Conservation (phyloP, 2,888 invertebrate species). For the Periphyllus acericola region DNA sequence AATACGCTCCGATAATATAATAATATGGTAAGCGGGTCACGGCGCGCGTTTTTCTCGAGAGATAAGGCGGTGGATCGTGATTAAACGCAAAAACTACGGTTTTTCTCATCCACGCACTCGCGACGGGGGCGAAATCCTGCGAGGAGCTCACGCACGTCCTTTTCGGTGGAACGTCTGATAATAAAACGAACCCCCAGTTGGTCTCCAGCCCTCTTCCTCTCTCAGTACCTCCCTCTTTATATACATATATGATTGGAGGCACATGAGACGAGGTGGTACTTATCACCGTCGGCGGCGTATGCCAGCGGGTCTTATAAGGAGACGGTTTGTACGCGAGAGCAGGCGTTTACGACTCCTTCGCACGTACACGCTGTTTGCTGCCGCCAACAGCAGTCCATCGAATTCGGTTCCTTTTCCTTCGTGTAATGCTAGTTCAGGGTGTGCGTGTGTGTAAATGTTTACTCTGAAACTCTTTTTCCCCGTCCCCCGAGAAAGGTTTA, state of each 20-base stretch:
- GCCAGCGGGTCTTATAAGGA: neutral
- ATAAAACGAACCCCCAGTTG: no score
- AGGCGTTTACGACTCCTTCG: neutral
- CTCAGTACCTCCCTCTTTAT: no score
- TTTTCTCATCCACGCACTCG: neutral
- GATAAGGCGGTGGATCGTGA: conserved; percentile 10
- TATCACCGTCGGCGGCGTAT: neutral
- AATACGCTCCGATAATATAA: neutral
- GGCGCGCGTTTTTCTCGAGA: neutral
- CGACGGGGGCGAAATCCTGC: neutral
- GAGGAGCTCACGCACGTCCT: neutral
- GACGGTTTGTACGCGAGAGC: conserved; percentile 7
- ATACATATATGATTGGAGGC: no score
- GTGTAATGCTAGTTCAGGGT: neutral
- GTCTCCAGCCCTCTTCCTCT: no score
- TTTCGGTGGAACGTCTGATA: no score
- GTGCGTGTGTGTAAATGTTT: neutral
- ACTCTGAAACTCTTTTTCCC: neutral
- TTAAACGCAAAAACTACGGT: neutral
- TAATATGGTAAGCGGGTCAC: neutral
- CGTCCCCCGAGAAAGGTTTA: neutral
- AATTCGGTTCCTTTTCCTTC: neutral
- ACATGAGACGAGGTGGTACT: neutral
- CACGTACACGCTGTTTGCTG: neutral
- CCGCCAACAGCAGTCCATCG: neutral